phyloP scores from a whole-genome alignment of 2,113 vertebrate species.

The Harpagus bidentatus region DNA sequence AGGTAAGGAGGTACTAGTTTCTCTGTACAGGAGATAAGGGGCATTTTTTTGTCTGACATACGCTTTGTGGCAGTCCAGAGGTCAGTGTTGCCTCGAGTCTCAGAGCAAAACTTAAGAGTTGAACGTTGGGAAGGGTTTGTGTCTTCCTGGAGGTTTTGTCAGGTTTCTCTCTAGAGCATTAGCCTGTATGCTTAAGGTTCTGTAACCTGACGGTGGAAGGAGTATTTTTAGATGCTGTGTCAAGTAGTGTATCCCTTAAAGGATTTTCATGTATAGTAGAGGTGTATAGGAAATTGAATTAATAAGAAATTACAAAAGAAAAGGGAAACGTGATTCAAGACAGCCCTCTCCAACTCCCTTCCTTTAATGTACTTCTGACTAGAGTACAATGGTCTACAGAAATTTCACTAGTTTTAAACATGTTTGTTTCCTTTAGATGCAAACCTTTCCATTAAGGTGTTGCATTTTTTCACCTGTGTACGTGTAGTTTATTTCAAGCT shows the following conservation, averaged over 20 bases:
- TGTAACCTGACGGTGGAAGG: background rate
- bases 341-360: background rate
- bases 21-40: background rate
- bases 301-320: background rate
- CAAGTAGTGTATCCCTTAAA: background rate
- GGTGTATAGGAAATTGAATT: background rate
- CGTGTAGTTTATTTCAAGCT: background rate
- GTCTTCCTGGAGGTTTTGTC: background rate
- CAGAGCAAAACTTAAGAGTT: background rate
- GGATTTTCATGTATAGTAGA: background rate
- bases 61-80: background rate
- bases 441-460: background rate
- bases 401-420: background rate
- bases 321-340: background rate
- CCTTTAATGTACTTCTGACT: background rate
- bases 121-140: background rate
- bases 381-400: background rate
- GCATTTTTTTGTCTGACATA: fast-evolving
- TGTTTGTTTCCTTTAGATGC: background rate
- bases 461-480: background rate
- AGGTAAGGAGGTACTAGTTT: background rate
- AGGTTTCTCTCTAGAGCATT: background rate
- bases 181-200: background rate
- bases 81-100: background rate
- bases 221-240: background rate